These are phyloP conservation scores for Hanleya hanleyi DNA, from an alignment of 2,888 invertebrate species.

Conservation along the genomic window DNA sequence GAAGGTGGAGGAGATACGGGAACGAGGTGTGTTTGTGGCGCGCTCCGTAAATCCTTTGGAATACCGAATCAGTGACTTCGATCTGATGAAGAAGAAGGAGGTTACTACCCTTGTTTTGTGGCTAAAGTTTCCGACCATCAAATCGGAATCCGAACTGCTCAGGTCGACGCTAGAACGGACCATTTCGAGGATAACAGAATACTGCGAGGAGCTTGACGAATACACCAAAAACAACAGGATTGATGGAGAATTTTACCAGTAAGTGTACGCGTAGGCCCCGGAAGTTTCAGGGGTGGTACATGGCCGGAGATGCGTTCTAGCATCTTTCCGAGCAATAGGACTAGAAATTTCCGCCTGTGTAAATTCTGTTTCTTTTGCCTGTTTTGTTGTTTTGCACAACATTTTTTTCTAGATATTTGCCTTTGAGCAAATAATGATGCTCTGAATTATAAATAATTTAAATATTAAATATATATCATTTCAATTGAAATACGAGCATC, in stretches of 20 bases:
- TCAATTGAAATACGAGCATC: no score
- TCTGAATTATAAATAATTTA: no score
- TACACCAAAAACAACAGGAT: not conserved
- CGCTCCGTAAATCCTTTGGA: not conserved
- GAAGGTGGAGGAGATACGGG: not conserved
- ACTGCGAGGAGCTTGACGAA: not conserved
- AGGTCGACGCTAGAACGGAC: not conserved
- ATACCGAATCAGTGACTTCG: not conserved
- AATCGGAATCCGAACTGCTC: not conserved
- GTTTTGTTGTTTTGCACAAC: no score
- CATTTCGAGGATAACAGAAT: not conserved
- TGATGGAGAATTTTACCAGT: constrained; percentile 10
- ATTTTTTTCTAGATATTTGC: no score
- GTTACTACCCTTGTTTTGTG: not conserved
- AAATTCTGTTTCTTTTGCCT: no score
- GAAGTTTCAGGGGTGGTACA: no score
- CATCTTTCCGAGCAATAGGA: no score
- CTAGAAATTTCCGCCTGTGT: no score
- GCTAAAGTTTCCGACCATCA: constrained; percentile 7
- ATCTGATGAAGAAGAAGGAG: not conserved
- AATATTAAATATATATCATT: no score
- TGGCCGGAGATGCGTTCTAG: no score
- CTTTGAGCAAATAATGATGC: no score
- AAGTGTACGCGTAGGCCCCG: no score
- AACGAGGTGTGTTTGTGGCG: not conserved